Evolutionary conservation across 2,797 vertebrate genomes (phyloP).

Genomic region (Anableps anableps): DNA sequence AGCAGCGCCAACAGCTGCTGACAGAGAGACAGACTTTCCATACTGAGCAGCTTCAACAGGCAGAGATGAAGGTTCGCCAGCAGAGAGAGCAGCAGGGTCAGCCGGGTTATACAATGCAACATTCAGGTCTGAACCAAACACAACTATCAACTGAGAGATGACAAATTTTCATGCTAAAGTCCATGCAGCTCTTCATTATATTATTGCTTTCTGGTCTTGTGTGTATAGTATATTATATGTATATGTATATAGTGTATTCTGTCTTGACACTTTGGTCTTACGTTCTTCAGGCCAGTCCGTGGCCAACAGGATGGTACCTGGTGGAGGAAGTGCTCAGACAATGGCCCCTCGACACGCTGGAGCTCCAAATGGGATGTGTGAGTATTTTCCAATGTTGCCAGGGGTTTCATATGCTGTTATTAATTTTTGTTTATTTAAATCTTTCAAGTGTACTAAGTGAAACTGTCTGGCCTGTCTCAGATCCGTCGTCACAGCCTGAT

Average conservation of each 20-base stretch:
- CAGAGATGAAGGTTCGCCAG: conserved; percentile 86
- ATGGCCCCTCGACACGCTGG: conserved; percentile 83
- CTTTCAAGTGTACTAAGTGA: not conserved
- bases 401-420: not conserved
- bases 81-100: conserved; percentile 82
- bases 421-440: not conserved
- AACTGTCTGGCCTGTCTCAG: conserved; percentile 65
- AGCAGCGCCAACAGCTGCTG: conserved; percentile 96
- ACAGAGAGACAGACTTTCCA: conserved; percentile 96
- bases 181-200: not conserved
- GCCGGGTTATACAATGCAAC: conserved; percentile 76
- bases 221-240: not conserved
- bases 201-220: not conserved
- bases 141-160: not conserved
- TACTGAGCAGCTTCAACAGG: conserved; percentile 96
- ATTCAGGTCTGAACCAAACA: conserved; percentile 80
- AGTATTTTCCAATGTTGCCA: conserved; percentile 60
- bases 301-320: conserved; percentile 82
- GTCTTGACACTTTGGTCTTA: conserved; percentile 2
- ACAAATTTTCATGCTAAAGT: not conserved
- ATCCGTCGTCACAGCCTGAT: conserved; percentile 85
- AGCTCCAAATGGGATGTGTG: conserved; percentile 92
- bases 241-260: no score
- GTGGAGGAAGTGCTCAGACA: conserved; percentile 67
- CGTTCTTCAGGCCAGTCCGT: conserved; percentile 76